Evolutionary conservation across 2,113 vertebrate genomes (phyloP).

Genomic region (Madoqua kirkii): DNA sequence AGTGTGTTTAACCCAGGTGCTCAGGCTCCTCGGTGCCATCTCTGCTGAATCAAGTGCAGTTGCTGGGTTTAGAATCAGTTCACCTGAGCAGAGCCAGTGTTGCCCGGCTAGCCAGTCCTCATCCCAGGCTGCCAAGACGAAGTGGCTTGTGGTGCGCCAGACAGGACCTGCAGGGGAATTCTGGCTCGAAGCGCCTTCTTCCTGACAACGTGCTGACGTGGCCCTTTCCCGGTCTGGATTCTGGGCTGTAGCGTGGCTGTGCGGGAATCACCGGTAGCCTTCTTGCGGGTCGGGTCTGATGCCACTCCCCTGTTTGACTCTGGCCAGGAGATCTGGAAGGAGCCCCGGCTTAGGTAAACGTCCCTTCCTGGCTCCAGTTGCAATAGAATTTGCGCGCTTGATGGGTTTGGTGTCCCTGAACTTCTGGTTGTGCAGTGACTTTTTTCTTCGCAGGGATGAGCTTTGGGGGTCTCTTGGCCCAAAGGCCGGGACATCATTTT

Average conservation of each 20-base stretch:
- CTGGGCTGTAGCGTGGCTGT: background rate
- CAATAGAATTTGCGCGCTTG: background rate
- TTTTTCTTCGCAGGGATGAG: background rate
- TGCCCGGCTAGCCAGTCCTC: background rate
- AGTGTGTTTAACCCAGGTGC: background rate
- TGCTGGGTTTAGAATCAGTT: background rate
- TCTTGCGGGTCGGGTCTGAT: background rate
- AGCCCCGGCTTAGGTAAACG: background rate
- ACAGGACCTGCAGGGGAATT: background rate
- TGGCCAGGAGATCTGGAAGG: background rate
- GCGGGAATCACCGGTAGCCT: background rate
- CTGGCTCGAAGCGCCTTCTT: background rate
- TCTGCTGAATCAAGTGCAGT: background rate
- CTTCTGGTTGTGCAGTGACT: background rate
- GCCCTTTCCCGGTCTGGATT: background rate
- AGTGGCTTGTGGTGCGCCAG: background rate
- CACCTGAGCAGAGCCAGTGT: background rate
- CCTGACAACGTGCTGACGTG: background rate
- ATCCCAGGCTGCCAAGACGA: background rate
- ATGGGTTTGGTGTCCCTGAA: background rate
- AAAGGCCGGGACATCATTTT: background rate
- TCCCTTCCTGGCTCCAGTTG: background rate
- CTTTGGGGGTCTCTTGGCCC: background rate
- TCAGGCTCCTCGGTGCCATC: background rate
- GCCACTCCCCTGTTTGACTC: background rate